Evolutionary conservation across 2,113 vertebrate species (phyloP), one percentile per base, ranked within the genome.

Genomic region (Hiodon alosoides): DNA sequence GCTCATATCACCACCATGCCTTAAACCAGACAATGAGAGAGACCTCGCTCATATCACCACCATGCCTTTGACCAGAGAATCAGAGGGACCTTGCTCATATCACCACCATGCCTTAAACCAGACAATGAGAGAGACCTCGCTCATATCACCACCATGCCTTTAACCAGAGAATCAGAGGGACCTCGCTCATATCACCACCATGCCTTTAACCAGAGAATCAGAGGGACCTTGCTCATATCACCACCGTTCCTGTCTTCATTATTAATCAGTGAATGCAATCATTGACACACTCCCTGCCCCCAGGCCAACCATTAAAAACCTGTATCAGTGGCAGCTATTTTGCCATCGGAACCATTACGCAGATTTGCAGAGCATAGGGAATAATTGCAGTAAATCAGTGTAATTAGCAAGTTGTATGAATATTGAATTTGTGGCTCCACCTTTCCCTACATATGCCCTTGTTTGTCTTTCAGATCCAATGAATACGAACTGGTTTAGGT

Each of bases 131-230:
- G 48, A 16, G 16, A 65, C 16, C 52, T 58, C 53, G n/a, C n/a
- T n/a, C n/a, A n/a, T n/a, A n/a, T n/a, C n/a, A n/a, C n/a, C n/a
- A n/a, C n/a, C n/a, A n/a, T n/a, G n/a, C 50, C 13, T 69, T 52
- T 48, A 52, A 52, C 55, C 50, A 10, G 50, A 17, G 46, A 54
- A 17, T 65, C 72, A 73, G 60, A 65, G 48, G 46, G 16, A 65
- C 16, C 52, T 58, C 53, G 50, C 17, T 52, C 65, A 65, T 65
- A 61, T 54, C 72, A 65, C 16, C 17, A 65, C 72, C 60, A 60
- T n/a, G n/a, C 50, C 13, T 69, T 52, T 48, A 52, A 52, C 55
- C 50, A 10, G 50, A 31, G 46, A 54, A 17, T 66, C 72, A 73
- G 60, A 54, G 50, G 46, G 16, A 65, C 16, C 53, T 58, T 31